Evolutionary conservation across 1,140 invertebrate genomes (phyloP).

Genomic region (Drosophila albomicans): DNA sequence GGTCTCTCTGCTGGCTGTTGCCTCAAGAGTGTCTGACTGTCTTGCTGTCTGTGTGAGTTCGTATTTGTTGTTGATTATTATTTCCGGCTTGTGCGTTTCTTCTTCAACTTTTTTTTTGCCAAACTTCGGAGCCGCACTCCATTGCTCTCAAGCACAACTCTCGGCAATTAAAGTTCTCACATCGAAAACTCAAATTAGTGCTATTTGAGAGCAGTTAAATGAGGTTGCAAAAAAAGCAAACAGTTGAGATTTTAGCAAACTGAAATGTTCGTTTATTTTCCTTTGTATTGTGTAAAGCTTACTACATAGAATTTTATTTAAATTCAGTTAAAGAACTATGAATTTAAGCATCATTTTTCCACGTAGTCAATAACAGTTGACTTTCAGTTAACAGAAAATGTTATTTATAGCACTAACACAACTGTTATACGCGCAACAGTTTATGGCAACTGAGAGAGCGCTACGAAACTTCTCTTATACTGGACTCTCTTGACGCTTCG

Average conservation of each 20-base stretch:
- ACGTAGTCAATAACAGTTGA: background rate
- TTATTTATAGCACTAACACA: background rate
- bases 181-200: slow-evolving; percentile 45
- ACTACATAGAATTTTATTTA: slow-evolving; percentile 6
- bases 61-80: slow-evolving; percentile 81
- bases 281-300: slow-evolving; percentile 51
- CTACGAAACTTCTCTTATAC: slow-evolving; percentile 15
- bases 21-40: slow-evolving; percentile 22
- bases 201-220: slow-evolving; percentile 35
- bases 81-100: slow-evolving; percentile 72
- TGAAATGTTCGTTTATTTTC: slow-evolving; percentile 49
- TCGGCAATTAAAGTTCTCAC: slow-evolving; percentile 59
- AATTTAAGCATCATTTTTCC: background rate
- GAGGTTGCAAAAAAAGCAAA: slow-evolving; percentile 15
- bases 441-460: slow-evolving; percentile 24
- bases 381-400: background rate
- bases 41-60: slow-evolving; percentile 35
- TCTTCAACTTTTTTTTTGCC: slow-evolving; percentile 56
- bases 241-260: background rate
- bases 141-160: slow-evolving; percentile 20
- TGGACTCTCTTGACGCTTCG: slow-evolving; percentile 15
- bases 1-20: slow-evolving; percentile 10
- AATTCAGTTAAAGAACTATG: background rate
- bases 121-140: slow-evolving; percentile 13
- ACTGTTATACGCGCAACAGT: slow-evolving; percentile 42